Evolutionary conservation across 2,888 invertebrate species (phyloP), one percentile per base, ranked within the genome.

Genomic region (Catonia carolina): DNA sequence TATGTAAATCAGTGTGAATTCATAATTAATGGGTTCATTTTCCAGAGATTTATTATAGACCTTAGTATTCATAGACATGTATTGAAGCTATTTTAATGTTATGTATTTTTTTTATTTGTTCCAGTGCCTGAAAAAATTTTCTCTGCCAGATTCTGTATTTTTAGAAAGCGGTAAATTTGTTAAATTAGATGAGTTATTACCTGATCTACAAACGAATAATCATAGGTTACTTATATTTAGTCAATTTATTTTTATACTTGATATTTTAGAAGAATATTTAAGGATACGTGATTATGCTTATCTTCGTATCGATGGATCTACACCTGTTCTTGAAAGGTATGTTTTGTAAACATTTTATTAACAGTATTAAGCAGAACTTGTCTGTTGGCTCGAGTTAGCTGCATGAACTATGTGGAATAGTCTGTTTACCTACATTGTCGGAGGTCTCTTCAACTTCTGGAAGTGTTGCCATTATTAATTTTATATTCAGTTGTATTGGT

Each of bases 161-260:
- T 73, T 85, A 39, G 80, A 85, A 60, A 92, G 95, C 0, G 96
- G 95, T 1, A 98, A 98, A 76, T 88, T 96, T 69, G 69, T 75
- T 31, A 82, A 84, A 69, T 73, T 98, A 55, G 93, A 95, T 69
- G 76, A 78, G 63, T 73, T 92, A 67, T 73, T 98, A 59, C 85
- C 88, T 0, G 75, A 79, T 57, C 74, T 94, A 60, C 84, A 90
- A 70, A 73, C 73, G 6, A 82, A 79, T 0, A 87, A 86, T 0
- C 89, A 90, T 71, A 79, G 95, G 14, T 90, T 95, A 61, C 76
- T 98, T 58, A 79, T 98, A 64, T 98, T 98, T 77, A 94, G 93
- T 71, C 98, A 98, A 78, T 98, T 97, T 75, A 90, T 91, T 31
- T 92, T 94, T 80, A 83, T 98, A 80, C 77, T 98, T 70, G 94